phyloP scores from a whole-genome alignment of 2,888 invertebrate species.

The Pantelozetes paolii region DNA sequence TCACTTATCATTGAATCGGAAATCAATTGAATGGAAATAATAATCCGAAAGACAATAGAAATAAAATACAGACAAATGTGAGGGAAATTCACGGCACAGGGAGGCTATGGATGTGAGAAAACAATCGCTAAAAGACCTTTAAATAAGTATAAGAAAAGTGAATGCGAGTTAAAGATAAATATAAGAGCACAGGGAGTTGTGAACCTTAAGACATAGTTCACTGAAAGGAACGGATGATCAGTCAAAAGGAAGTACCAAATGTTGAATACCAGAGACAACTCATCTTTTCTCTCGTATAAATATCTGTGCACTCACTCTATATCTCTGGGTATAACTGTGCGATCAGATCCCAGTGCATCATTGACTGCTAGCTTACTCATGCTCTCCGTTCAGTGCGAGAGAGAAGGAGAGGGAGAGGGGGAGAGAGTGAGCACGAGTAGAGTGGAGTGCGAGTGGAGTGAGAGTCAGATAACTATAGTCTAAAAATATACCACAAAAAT shows the following conservation, averaged over 20 bases:
- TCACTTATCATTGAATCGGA: background rate
- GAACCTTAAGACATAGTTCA: background rate
- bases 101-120: background rate
- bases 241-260: conserved; percentile 20
- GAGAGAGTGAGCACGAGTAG: background rate
- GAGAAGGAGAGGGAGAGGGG: conserved; percentile 1
- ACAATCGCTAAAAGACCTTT: background rate
- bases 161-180: conserved; percentile 10
- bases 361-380: background rate
- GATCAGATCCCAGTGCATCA: background rate
- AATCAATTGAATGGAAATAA: background rate
- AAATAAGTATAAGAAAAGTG: conserved; percentile 18
- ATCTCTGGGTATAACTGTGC: no score
- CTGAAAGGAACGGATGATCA: conserved; percentile 15
- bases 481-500: no score
- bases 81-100: no score
- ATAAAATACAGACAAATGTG: conserved; percentile 1
- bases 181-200: background rate
- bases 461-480: no score
- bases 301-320: no score
- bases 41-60: background rate
- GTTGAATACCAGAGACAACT: background rate
- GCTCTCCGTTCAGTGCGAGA: background rate
- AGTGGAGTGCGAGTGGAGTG: no score
- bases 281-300: background rate